phyloP scores from a whole-genome alignment of 2,113 vertebrate genomes.

The Antigone vipio region DNA sequence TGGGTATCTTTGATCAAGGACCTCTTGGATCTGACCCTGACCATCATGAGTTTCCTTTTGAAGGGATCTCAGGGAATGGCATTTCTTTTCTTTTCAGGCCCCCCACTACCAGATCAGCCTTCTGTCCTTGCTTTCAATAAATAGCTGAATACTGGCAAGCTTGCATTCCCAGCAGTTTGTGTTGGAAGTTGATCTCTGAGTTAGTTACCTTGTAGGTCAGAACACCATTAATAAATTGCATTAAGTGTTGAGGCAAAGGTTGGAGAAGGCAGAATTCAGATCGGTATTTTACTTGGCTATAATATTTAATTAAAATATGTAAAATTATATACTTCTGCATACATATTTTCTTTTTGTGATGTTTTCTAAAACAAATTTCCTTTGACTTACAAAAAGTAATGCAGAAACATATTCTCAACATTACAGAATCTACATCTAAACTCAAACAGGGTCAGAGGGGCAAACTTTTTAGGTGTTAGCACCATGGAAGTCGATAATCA shows the following conservation, averaged over 20 bases:
- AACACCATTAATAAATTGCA: constrained; percentile 60
- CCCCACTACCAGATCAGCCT: neutral
- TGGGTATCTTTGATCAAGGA: neutral
- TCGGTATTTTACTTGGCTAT: neutral
- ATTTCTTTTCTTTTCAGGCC: neutral
- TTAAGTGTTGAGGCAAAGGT: constrained; percentile 51
- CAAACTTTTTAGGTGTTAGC: constrained; percentile 44
- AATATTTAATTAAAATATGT: constrained; percentile 37
- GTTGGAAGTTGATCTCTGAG: constrained; percentile 32
- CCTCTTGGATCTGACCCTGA: neutral
- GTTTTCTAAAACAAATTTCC: constrained; percentile 14
- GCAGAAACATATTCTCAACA: constrained; percentile 6
- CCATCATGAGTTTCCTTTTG: neutral
- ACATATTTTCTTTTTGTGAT: neutral
- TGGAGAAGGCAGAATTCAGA: constrained; percentile 32
- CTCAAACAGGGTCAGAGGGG: constrained; percentile 39
- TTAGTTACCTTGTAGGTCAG: constrained; percentile 34
- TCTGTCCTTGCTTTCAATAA: neutral
- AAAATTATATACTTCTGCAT: constrained; percentile 10
- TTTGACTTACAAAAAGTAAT: neutral
- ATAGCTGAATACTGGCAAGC: neutral
- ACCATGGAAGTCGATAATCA: constrained; percentile 41
- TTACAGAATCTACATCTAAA: neutral
- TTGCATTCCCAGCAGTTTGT: neutral
- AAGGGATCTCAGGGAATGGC: neutral